These are phyloP conservation scores for Eulemur rufifrons DNA, from an alignment of 2,113 vertebrate species.

Conservation along the genomic window DNA sequence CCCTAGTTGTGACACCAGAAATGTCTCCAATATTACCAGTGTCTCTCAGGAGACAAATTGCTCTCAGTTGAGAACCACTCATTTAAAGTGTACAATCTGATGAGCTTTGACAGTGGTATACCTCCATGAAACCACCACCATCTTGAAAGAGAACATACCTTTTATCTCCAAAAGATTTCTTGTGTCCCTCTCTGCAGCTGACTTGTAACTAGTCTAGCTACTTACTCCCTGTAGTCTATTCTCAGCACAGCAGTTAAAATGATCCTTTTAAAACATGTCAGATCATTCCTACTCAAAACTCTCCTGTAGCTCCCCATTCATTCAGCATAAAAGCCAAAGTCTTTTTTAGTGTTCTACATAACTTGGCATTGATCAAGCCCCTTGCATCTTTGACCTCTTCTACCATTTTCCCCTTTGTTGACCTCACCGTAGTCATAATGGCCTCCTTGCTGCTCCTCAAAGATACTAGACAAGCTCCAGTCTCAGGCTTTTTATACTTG, in stretches of 20 bases:
- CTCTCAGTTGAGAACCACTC: neutral
- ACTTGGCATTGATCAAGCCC: neutral
- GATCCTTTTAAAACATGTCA: neutral
- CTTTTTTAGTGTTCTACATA: neutral
- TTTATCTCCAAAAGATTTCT: too few relatives aligned
- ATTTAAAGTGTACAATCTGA: neutral
- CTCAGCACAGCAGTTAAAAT: neutral
- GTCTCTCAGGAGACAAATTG: neutral
- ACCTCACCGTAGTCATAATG: neutral
- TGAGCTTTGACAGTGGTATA: neutral
- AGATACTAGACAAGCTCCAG: neutral
- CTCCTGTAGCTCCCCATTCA: neutral
- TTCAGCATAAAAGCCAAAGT: neutral
- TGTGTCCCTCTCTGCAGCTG: neutral
- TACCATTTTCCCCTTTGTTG: neutral
- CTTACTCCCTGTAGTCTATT: neutral
- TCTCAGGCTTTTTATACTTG: conserved; percentile 5
- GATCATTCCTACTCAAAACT: neutral
- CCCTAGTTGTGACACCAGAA: neutral
- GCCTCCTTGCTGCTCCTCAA: neutral
- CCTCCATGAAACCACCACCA: neutral
- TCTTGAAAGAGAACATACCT: neutral
- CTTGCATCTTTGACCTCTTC: neutral
- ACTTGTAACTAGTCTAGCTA: neutral
- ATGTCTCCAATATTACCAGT: neutral